A percentile compares a stretch with the other conserved stretches of the same genome.
Conservation (phyloP, 2,888 invertebrate species). For the Perizoma affinitatum region DNA sequence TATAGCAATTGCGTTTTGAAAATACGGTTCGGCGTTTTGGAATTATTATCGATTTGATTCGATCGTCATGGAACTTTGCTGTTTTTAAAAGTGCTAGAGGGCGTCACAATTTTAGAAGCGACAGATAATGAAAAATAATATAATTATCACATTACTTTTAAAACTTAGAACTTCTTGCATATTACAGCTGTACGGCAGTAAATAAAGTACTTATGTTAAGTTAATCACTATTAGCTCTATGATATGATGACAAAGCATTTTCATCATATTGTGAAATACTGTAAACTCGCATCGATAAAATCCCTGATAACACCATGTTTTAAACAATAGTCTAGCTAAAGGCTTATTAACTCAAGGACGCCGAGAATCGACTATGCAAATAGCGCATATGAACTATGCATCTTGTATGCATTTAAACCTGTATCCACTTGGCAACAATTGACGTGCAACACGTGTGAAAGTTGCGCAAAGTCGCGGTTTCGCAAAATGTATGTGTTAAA, state of each 20-base stretch:
- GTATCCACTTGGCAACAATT: conserved; percentile 7
- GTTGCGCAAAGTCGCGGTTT: not conserved
- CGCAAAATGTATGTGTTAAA: no score
- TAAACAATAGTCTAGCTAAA: conserved; percentile 17
- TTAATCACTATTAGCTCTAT: no score
- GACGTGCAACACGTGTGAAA: not conserved
- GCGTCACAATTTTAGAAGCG: no score
- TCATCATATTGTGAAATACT: not conserved
- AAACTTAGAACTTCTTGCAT: no score
- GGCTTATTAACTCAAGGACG: conserved; percentile 26
- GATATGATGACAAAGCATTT: not conserved
- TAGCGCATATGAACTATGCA: conserved; percentile 34
- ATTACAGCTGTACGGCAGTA: no score
- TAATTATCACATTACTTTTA: no score
- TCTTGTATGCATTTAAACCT: conserved; percentile 15
- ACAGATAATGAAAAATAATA: no score
- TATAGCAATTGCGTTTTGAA: conserved; percentile 21
- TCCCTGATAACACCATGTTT: conserved; percentile 13
- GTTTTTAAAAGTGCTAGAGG: no score
- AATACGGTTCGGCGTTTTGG: not conserved
- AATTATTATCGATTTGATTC: no score
- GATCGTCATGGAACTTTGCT: no score
- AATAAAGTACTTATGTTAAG: no score
- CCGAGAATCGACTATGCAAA: conserved; percentile 34
- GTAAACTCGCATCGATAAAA: conserved; percentile 11